Percentiles rank a stretch among this genome's conserved stretches.
Evolutionary conservation across 2,113 vertebrate genomes (phyloP).

Genomic region (Sprattus sprattus): DNA sequence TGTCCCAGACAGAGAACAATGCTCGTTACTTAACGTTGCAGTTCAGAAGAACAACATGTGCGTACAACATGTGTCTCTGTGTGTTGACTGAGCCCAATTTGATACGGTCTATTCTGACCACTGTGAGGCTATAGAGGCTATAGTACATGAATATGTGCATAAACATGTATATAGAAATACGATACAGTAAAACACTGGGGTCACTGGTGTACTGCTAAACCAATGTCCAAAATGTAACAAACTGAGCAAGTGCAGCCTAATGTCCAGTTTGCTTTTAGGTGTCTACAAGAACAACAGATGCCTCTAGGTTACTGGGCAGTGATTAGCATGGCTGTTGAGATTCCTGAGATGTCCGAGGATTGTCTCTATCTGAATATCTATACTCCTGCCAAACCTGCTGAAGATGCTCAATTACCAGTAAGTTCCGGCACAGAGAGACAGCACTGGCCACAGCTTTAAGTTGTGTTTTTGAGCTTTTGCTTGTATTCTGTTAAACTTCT

Average conservation of each 20-base stretch:
- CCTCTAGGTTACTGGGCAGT: accelerated
- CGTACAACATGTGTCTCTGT: too few relatives aligned
- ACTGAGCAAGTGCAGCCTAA: background rate
- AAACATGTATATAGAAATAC: too few relatives aligned
- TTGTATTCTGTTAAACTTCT: background rate
- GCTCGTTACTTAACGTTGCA: too few relatives aligned
- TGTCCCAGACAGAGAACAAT: too few relatives aligned
- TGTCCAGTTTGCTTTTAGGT: conserved; percentile 53
- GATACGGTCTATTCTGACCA: too few relatives aligned
- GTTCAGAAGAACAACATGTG: too few relatives aligned
- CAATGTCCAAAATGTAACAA: background rate
- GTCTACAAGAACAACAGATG: conserved; percentile 47
- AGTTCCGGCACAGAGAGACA: conserved; percentile 26
- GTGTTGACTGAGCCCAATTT: too few relatives aligned
- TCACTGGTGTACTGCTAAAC: too few relatives aligned
- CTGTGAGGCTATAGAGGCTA: too few relatives aligned
- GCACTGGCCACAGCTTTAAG: background rate
- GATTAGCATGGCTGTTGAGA: accelerated
- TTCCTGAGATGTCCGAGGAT: conserved; percentile 71
- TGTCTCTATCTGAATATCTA: conserved; percentile 77
- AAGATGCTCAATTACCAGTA: conserved; percentile 66
- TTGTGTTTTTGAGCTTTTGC: background rate
- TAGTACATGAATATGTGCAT: too few relatives aligned
- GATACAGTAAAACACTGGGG: too few relatives aligned
- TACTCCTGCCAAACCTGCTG: conserved; percentile 60